A percentile compares a stretch with the other conserved stretches of the same genome.
Evolutionary conservation across 2,888 invertebrate genomes (phyloP).

Genomic region (Drosophila dives): DNA sequence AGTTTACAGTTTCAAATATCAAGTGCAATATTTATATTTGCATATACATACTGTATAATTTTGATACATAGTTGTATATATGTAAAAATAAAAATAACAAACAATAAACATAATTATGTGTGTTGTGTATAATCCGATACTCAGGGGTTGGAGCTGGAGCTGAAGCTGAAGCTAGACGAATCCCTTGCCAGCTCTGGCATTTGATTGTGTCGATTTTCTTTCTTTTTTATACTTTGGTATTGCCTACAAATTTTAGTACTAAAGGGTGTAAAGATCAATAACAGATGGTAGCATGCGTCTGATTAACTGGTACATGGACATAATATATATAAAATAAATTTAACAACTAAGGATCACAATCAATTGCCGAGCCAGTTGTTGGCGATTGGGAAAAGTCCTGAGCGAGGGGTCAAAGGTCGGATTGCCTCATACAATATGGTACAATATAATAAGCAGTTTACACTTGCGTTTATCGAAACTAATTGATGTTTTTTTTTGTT

Average conservation of each 20-base stretch:
- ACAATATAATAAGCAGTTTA: conserved; percentile 33
- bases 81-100: conserved; percentile 70
- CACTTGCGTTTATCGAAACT: conserved; percentile 24
- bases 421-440: conserved; percentile 16
- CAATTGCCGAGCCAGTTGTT: conserved; percentile 20
- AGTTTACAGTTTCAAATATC: conserved; percentile 57
- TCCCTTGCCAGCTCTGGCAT: neutral
- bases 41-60: conserved; percentile 49
- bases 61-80: conserved; percentile 39
- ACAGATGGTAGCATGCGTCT: conserved; percentile 15
- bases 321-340: conserved; percentile 22
- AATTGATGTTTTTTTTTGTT: conserved; percentile 41
- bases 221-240: conserved; percentile 12
- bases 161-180: conserved; percentile 1
- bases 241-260: conserved; percentile 51
- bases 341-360: conserved; percentile 47
- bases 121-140: conserved; percentile 7
- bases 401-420: neutral
- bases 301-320: conserved; percentile 20
- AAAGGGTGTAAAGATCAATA: conserved; percentile 28
- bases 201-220: conserved; percentile 25
- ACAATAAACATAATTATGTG: conserved; percentile 59
- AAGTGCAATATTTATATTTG: conserved; percentile 53
- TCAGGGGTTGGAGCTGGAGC: neutral
- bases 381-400: conserved; percentile 7